Evolutionary conservation across 1,140 invertebrate genomes (phyloP).

Genomic region (Reticulitermes speratus): DNA sequence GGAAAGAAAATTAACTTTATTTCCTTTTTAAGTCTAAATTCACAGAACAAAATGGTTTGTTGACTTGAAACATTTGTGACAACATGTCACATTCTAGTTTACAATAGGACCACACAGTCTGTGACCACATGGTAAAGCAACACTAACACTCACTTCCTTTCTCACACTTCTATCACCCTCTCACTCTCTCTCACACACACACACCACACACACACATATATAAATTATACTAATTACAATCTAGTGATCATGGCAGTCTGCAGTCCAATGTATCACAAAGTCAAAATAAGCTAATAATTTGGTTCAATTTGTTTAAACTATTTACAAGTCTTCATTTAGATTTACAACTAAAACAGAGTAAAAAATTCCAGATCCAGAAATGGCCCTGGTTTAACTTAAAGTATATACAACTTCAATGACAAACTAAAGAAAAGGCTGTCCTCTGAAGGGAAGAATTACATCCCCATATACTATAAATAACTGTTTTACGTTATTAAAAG

Average conservation of each 20-base stretch:
- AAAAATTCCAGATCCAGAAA: background rate
- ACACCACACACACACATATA: background rate
- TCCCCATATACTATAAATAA: background rate
- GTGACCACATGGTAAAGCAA: constrained; percentile 21
- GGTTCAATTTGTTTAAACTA: background rate
- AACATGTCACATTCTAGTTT: constrained; percentile 38
- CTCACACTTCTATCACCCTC: background rate
- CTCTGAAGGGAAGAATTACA: constrained; percentile 2
- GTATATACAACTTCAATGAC: background rate
- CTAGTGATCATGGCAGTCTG: background rate
- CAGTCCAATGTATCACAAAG: background rate
- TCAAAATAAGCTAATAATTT: constrained; percentile 6
- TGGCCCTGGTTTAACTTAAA: constrained; percentile 15
- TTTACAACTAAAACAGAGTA: constrained; percentile 17
- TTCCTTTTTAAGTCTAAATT: constrained; percentile 19
- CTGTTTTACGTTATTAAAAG: constrained; percentile 9
- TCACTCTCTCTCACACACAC: no score
- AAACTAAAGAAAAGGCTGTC: constrained; percentile 19
- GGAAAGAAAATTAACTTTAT: constrained; percentile 39
- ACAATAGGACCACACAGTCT: constrained; percentile 24
- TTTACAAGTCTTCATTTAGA: background rate
- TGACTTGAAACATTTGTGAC: constrained; percentile 33
- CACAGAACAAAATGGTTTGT: constrained; percentile 21
- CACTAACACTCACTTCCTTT: background rate
- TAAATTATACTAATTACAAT: constrained; percentile 17